Evolutionary conservation across 23 tunicate species (phyloP), one percentile per base, ranked within the genome.

Genomic region (Ascidia mentula): DNA sequence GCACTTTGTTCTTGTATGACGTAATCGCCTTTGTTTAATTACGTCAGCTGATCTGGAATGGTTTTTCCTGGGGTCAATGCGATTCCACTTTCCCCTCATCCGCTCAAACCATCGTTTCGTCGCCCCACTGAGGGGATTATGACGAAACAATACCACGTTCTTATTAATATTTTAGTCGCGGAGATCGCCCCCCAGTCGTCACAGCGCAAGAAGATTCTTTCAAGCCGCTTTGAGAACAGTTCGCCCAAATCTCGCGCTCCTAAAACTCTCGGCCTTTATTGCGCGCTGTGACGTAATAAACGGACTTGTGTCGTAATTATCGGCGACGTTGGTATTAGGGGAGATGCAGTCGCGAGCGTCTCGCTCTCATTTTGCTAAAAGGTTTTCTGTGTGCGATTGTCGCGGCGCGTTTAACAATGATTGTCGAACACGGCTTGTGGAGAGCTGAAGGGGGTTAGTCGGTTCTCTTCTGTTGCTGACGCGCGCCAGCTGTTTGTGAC

Each of bases 151-250:
- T 53, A 53, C 65, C 65, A 28, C 65, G 65, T 53, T 53, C 65
- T 53, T 53, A 53, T 53, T 53, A 53, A 53, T 73, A 45, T 72
- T 36, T 35, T 73, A 33, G 40, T 38, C 87, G 46, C 75, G n/a
- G 36, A 77, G 33, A 40, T 85, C 31, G 78, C 78, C 78, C 32
- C 77, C 31, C 82, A 45, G 6, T 72, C 82, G 69, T 42, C 72
- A 28, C 65, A 1, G 4, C 65, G 7, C 65, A 9, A 6, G 65
- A 53, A 53, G 65, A 3, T 26, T 26, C 13, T 12, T 9, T 15
- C 12, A 28, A 53, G 28, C 22, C 65, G 65, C 24, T 28, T 6
- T 5, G 65, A 6, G 65, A 53, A n/a, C n/a, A n/a, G n/a, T n/a
- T n/a, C n/a, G n/a, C n/a, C n/a, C n/a, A n/a, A n/a, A n/a, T n/a